These are phyloP conservation scores for Dasypogon diadema DNA, from an alignment of 2,888 invertebrate species.

Conservation along the genomic window DNA sequence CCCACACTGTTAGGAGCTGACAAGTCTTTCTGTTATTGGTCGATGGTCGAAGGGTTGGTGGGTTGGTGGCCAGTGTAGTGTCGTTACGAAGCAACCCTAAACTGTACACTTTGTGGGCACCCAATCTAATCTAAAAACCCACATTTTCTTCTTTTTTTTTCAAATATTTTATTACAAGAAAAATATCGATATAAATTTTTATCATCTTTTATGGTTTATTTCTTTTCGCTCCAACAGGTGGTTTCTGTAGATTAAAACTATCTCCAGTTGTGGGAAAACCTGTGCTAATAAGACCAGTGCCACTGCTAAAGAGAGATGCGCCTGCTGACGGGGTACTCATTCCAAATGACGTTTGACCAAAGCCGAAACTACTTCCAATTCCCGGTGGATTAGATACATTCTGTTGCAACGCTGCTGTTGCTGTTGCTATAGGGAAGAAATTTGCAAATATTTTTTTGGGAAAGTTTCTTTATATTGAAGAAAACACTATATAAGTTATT, in stretches of 20 bases:
- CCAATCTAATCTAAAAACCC: too few species aligned
- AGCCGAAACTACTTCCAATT: conserved; percentile 64
- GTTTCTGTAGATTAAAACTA: conserved; percentile 78
- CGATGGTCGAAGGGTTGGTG: too few species aligned
- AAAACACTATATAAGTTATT: neutral
- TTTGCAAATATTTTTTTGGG: neutral
- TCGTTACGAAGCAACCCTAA: too few species aligned
- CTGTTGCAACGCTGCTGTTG: conserved; percentile 61
- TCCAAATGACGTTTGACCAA: conserved; percentile 48
- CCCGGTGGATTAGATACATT: conserved; percentile 66
- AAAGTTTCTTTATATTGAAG: neutral
- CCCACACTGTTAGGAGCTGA: too few species aligned
- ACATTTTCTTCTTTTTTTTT: too few species aligned
- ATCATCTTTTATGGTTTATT: conserved; percentile 73
- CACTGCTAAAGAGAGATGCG: conserved; percentile 31
- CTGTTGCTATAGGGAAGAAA: neutral
- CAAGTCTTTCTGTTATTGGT: too few species aligned
- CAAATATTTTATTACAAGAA: neutral
- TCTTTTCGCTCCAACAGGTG: conserved; percentile 76
- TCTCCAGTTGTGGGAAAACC: conserved; percentile 31
- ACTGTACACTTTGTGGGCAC: too few species aligned
- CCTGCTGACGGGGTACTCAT: conserved; percentile 4
- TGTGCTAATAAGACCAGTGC: conserved; percentile 56
- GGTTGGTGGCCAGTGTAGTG: too few species aligned
- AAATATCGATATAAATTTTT: neutral